phyloP scores from a whole-genome alignment of 2,113 vertebrate genomes.

The Phaethon lepturus region DNA sequence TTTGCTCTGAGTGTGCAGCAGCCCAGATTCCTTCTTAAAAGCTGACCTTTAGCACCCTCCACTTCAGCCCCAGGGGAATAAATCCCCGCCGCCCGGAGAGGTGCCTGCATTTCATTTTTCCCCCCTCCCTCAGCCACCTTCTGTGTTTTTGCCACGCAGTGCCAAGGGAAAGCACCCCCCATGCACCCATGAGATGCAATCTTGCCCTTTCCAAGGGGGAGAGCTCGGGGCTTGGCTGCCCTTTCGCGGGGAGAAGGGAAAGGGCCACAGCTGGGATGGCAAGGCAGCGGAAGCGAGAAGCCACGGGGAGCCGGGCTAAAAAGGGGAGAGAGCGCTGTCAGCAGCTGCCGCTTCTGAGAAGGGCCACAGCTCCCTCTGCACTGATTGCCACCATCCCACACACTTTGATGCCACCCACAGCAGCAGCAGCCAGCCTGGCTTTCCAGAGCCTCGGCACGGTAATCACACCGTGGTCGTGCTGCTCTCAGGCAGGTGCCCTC shows the following conservation, averaged over 20 bases:
- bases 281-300: not conserved
- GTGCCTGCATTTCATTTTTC: not conserved
- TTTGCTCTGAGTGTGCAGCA: constrained; percentile 36
- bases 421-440: not conserved
- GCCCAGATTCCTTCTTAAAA: not conserved
- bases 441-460: fast-evolving
- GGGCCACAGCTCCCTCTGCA: not conserved
- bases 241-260: fast-evolving
- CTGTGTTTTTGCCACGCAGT: fast-evolving
- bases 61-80: not conserved
- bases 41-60: not conserved
- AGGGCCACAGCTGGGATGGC: not conserved
- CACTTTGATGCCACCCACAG: not conserved
- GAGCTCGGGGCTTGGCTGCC: not conserved
- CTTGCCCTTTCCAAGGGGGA: not conserved
- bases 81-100: not conserved
- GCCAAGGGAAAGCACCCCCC: not conserved
- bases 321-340: not conserved
- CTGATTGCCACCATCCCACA: not conserved
- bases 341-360: not conserved
- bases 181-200: fast-evolving
- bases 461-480: fast-evolving
- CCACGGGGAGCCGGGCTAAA: fast-evolving
- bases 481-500: not conserved
- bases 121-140: not conserved